Percentiles rank a stretch among this genome's conserved stretches.
phyloP scores from a whole-genome alignment of 1,140 invertebrate species.

The Pentalonia nigronervosa region DNA sequence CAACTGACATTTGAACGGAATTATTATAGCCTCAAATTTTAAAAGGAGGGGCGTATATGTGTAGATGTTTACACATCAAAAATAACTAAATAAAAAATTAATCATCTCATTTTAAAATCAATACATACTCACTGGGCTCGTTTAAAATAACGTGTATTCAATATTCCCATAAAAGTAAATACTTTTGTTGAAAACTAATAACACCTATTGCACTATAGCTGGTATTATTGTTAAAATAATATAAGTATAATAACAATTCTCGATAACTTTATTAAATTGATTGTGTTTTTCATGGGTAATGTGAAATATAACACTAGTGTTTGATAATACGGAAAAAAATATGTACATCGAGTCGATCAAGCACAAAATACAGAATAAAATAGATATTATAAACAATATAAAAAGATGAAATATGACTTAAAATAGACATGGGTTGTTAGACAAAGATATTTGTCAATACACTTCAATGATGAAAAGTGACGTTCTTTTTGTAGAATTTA shows the following conservation, averaged over 20 bases:
- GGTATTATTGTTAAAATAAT: background rate
- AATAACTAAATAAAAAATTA: background rate
- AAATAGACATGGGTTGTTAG: background rate
- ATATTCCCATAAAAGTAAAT: background rate
- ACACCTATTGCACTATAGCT: background rate
- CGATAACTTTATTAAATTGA: background rate
- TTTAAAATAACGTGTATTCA: background rate
- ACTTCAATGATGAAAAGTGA: conserved; percentile 5
- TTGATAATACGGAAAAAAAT: background rate
- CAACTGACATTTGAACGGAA: too few relatives aligned
- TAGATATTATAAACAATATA: background rate
- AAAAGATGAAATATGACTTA: background rate
- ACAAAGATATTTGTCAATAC: background rate
- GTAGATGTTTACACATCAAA: too few relatives aligned
- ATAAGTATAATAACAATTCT: background rate
- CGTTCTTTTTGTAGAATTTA: background rate
- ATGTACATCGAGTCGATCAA: background rate
- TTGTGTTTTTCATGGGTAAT: background rate
- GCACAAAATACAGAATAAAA: background rate
- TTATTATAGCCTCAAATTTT: too few relatives aligned
- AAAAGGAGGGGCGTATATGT: too few relatives aligned
- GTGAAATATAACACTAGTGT: background rate
- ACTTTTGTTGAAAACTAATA: background rate
- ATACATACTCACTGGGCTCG: background rate
- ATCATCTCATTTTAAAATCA: background rate